Evolutionary conservation across 2,113 vertebrate species (phyloP).

Genomic region (Cyrtonyx montezumae): DNA sequence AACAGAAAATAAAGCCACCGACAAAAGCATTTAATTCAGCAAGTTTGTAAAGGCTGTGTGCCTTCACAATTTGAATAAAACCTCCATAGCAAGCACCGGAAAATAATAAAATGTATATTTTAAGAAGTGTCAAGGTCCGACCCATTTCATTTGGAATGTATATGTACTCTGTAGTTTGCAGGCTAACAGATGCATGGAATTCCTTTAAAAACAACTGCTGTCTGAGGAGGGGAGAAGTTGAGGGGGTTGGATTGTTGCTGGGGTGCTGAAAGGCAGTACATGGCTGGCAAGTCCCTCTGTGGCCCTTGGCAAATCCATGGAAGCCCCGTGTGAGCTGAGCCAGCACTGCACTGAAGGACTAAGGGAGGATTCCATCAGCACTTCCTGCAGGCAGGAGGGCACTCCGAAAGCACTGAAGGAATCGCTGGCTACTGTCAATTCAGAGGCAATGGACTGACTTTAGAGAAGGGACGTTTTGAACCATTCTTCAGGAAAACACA

Average conservation of each 20-base stretch:
- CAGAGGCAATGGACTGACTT: not conserved
- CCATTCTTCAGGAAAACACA: not conserved
- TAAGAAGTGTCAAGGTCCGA: slow-evolving; percentile 78
- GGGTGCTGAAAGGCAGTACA: not conserved
- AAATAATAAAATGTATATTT: slow-evolving; percentile 83
- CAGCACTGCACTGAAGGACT: not conserved
- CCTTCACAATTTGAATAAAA: slow-evolving; percentile 76
- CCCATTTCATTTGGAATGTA: slow-evolving; percentile 75
- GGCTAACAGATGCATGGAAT: not conserved
- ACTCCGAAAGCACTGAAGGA: not conserved
- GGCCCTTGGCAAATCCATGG: not conserved
- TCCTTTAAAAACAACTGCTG: slow-evolving; percentile 38
- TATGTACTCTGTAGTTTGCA: slow-evolving; percentile 60
- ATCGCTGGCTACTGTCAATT: not conserved
- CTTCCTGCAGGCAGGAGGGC: not conserved
- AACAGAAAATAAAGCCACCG: slow-evolving; percentile 15
- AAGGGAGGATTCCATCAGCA: not conserved
- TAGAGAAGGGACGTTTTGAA: not conserved
- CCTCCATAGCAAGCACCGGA: slow-evolving; percentile 72
- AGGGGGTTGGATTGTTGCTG: not conserved
- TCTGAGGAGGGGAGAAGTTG: not conserved
- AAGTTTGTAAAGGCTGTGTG: slow-evolving; percentile 82
- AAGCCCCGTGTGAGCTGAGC: not conserved
- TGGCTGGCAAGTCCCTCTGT: not conserved
- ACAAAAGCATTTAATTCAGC: slow-evolving; percentile 68